phyloP scores from a whole-genome alignment of 2,113 vertebrate genomes.

The Galeopterus variegatus region DNA sequence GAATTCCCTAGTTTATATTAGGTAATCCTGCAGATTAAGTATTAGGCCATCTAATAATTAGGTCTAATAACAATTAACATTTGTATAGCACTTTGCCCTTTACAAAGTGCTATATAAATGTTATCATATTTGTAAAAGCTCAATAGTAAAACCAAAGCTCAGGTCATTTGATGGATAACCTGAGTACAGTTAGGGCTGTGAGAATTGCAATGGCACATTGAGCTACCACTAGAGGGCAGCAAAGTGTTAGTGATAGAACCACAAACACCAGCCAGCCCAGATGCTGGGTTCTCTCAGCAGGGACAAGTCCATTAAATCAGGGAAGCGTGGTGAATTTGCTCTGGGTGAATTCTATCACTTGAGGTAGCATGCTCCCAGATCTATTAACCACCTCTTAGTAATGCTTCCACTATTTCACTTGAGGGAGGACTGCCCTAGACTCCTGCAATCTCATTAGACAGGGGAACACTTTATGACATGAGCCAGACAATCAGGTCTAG shows the following conservation, averaged over 20 bases:
- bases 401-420: neutral
- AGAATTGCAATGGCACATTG: neutral
- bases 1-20: constrained; percentile 54
- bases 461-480: constrained; percentile 23
- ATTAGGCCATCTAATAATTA: constrained; percentile 69
- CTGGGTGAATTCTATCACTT: constrained; percentile 65
- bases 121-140: constrained; percentile 73
- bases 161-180: constrained; percentile 2
- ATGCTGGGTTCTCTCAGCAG: constrained; percentile 27
- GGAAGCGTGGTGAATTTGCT: constrained; percentile 49
- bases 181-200: neutral
- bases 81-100: constrained; percentile 69
- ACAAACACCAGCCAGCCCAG: neutral
- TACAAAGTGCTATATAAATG: constrained; percentile 71
- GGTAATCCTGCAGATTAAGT: constrained; percentile 60
- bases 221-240: constrained; percentile 78
- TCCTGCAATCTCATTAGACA: constrained; percentile 49
- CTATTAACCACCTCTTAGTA: constrained; percentile 29
- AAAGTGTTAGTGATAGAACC: constrained; percentile 14
- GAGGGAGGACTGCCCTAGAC: neutral
- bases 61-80: constrained; percentile 77
- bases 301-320: neutral
- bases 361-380: constrained; percentile 29
- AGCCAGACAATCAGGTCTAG: neutral
- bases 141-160: constrained; percentile 70